Base-by-base conservation (phyloP, 1,140 invertebrate species). In the Zaprionus ghesquierei region DNA sequence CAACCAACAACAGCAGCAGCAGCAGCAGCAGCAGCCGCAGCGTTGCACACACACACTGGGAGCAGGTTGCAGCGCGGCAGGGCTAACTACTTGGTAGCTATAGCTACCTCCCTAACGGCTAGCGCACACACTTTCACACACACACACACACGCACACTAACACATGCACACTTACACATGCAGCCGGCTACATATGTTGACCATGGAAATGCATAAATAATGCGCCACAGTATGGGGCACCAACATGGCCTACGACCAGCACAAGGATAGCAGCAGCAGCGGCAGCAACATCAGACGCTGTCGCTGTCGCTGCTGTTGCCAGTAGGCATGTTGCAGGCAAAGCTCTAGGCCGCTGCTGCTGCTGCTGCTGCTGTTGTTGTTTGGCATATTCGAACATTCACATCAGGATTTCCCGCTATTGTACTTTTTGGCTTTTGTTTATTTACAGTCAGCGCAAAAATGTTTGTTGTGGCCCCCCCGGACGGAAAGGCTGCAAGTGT, bases 171-270 rank as follows among this genome's bases (percentile, higher is more conserved):
- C 69, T 77, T 63, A 81, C 73, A 85, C 70, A 69, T n/a, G 12
- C 20, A 46, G 15, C 12, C 33, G 13, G 69, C 79, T 81, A 87
- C 82, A 86, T 89, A 86, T 86, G 82, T 87, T 87, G 82, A 89
- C 82, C 84, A 89, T 87, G 84, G 82, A 87, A 87, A 87, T 87
- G 82, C 82, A 87, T 87, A 87, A 87, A 87, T 87, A 87, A 87
- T 87, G 82, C 82, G 79, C 75, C 82, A 82, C 84, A 87, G 79
- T 75, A 78, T 81, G 77, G 54, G 84, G 60, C 49, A 76, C 25
- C 56, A 75, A 81, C 77, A 87, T 79, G 82, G 82, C 81, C 82
- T 86, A 81, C 75, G 85, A 78, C 77, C 77, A 68, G 70, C 63
- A 66, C 81, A 77, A 66, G 75, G 72, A 73, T 79, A 75, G 60